Percentiles rank a stretch among this genome's conserved stretches.
phyloP scores from a whole-genome alignment of 1,140 invertebrate genomes.

The Chelonus insularis region DNA sequence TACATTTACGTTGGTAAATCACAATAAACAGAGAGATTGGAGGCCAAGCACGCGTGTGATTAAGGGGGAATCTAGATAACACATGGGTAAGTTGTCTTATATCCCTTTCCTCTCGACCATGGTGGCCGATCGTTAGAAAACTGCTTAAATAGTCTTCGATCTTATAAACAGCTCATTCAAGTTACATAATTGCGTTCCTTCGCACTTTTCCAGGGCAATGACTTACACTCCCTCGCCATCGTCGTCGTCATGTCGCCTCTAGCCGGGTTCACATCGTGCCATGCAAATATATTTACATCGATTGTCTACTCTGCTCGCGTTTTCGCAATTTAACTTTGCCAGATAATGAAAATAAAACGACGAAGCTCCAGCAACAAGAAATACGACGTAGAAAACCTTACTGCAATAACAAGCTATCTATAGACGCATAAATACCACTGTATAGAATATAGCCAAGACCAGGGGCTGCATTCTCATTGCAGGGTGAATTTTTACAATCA shows the following conservation, averaged over 20 bases:
- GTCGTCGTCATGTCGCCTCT: conserved; percentile 3
- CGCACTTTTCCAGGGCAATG: conserved; percentile 29
- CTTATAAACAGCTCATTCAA: conserved; percentile 28
- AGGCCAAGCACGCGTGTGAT: conserved; percentile 43
- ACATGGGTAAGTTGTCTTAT: conserved; percentile 22
- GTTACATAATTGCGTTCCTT: conserved; percentile 29
- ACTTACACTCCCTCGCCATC: conserved; percentile 6
- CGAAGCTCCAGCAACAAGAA: too few relatives aligned
- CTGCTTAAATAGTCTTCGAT: conserved; percentile 43
- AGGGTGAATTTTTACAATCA: background rate
- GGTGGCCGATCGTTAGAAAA: conserved; percentile 44
- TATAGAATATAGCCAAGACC: too few relatives aligned
- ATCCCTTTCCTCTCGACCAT: conserved; percentile 17
- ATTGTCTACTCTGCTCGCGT: background rate
- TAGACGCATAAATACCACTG: background rate
- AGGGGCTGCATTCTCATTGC: background rate
- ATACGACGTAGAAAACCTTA: background rate
- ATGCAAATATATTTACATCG: conserved; percentile 1
- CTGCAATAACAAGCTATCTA: conserved; percentile 1
- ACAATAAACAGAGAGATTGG: conserved; percentile 8
- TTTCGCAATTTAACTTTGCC: conserved; percentile 4
- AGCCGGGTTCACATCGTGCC: conserved; percentile 1
- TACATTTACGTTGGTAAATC: conserved; percentile 15
- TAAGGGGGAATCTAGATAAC: conserved; percentile 46
- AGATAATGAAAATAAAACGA: background rate